Evolutionary conservation across 1,140 invertebrate species (phyloP), one percentile per base, ranked within the genome.

Genomic region (Cataglyphis hispanica): DNA sequence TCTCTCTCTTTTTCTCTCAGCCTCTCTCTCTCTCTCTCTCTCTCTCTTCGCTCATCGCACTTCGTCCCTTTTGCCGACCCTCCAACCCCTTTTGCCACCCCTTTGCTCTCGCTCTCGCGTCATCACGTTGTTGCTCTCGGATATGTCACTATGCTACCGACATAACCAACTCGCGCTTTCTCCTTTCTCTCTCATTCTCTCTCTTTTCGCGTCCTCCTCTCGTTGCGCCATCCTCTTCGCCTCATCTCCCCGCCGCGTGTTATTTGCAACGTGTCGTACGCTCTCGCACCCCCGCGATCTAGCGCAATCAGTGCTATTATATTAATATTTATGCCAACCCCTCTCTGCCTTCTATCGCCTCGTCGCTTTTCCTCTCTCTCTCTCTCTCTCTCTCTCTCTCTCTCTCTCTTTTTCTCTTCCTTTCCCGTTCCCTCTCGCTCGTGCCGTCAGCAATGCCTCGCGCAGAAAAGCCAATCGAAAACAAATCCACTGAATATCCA

Each of bases 291-390:
- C 78, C 56, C 67, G 66, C 87, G 88, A 92, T 89, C 89, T 88
- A 89, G 89, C 87, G 92, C 92, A 92, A 92, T 92, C 91, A 92
- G 90, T 85, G 90, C 92, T 92, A 91, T 92, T 92, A 91, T 92
- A 92, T 92, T 92, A 92, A 92, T 92, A 92, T 92, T 92, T 92
- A 92, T 92, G 88, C 84, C 75, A 50, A 72, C 53, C 78, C 78
- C 78, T 63, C 58, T 60, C 16, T 61, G 16, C 50, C 27, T 31
- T 83, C 76, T 43, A 11, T 83, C 67, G 50, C 84, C 70, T 50
- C 75, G 25, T 85, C 83, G n/a, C 64, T 50, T 4, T 46, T 16
- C 43, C 43, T 46, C 43, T 46, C 43, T 13, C 11, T 46, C 43
- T 46, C 13, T 46, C 43, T 43, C 10, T 43, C 40, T 43, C n/a